Evolutionary conservation across 2,113 vertebrate genomes (phyloP), one percentile per base, ranked within the genome.

Genomic region (Platanista minor): DNA sequence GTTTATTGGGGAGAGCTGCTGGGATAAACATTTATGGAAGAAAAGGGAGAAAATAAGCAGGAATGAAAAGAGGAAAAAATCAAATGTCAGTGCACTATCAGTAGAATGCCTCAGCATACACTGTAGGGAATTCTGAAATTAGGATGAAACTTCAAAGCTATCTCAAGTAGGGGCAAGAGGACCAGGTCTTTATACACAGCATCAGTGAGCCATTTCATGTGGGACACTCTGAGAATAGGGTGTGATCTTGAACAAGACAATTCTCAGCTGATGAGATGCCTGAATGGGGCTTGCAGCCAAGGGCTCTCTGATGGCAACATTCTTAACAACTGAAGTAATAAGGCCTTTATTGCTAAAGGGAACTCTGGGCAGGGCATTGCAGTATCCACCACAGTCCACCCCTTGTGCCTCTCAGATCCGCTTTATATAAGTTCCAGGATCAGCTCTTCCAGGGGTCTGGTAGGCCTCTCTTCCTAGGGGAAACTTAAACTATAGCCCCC

Each of bases 121-220:
- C 61, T 87, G 20, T 43, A 90, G 41, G 64, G 39, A 96, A 96
- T 81, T 82, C 33, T 91, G 43, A 95, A 90, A 31, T 75, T 36
- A 78, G 27, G 15, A 23, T 96, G 75, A 89, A 91, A 85, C 13
- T 85, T 96, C 82, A 87, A n/a, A 75, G 57, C 17, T 71, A 41
- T 59, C 52, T 69, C 9, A 39, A 72, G 27, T 80, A 72, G 49
- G 20, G 36, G 29, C 25, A 92, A 83, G 43, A 96, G 17, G 25
- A 15, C 39, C 43, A 29, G n/a, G 46, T 6, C 29, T 71, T 83
- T 71, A 59, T 39, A 74, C 18, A 57, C 23, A 80, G 18, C 25
- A 61, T 67, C 54, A 72, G 13, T 81, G 46, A 85, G 12, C 82
- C 61, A 77, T 23, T 77, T 23, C 43, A 90, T 83, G 31, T 90